Percentiles rank a stretch among this genome's conserved stretches.
phyloP scores from a whole-genome alignment of 2,888 invertebrate species.

The Acanthosoma haemorrhoidale region DNA sequence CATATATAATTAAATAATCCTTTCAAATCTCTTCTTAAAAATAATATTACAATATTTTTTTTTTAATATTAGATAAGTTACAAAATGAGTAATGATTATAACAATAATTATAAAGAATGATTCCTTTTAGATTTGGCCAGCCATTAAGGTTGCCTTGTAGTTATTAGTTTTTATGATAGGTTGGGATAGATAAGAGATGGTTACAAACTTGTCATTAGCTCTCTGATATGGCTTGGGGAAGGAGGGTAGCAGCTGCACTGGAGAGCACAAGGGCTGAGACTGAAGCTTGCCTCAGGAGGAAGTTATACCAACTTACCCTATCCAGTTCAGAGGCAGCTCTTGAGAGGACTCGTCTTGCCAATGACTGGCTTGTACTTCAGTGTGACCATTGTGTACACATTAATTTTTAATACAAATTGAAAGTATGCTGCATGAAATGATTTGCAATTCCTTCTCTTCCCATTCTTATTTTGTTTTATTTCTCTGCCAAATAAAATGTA shows the following conservation, averaged over 20 bases:
- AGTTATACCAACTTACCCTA: slow-evolving; percentile 63
- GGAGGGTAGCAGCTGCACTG: slow-evolving; percentile 32
- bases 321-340: slow-evolving; percentile 67
- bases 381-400: slow-evolving; percentile 47
- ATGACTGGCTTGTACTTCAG: slow-evolving; percentile 63
- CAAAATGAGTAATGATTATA: no score
- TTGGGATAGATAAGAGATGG: background rate
- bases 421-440: slow-evolving; percentile 25
- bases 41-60: no score
- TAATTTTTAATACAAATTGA: slow-evolving; percentile 21
- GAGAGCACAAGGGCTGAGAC: slow-evolving; percentile 43
- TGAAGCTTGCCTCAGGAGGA: slow-evolving; percentile 44
- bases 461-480: background rate
- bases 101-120: no score
- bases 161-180: no score
- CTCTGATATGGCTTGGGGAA: slow-evolving; percentile 34
- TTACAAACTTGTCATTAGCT: slow-evolving; percentile 10
- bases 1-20: no score
- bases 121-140: no score
- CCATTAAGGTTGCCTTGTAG: no score
- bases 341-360: slow-evolving; percentile 66
- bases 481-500: background rate
- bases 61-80: no score
- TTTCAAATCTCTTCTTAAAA: no score
- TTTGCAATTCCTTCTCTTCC: background rate